phyloP scores from a whole-genome alignment of 2,888 invertebrate species.

The Oligia latruncula region DNA sequence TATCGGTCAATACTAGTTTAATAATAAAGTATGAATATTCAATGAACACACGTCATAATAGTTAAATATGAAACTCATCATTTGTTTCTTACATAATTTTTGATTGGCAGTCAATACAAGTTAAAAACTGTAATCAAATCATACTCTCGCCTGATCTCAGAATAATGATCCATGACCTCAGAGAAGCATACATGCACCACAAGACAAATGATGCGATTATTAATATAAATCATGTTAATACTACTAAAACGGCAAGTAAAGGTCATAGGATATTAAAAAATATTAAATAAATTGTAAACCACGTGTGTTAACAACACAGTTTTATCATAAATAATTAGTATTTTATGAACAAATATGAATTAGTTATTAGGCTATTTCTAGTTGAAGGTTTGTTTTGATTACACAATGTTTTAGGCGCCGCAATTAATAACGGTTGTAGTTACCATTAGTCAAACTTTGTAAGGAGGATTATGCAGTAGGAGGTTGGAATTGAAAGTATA shows the following conservation, averaged over 20 bases:
- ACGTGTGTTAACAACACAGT: slow-evolving; percentile 34
- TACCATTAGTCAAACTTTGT: background rate
- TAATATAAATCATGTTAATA: slow-evolving; percentile 51
- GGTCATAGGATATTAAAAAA: slow-evolving; percentile 36
- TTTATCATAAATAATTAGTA: slow-evolving; percentile 48
- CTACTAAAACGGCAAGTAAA: slow-evolving; percentile 14
- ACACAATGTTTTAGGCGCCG: slow-evolving; percentile 41
- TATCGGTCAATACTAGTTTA: background rate
- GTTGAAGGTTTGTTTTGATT: slow-evolving; percentile 52
- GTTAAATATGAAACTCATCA: background rate
- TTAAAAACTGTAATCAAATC: slow-evolving; percentile 15
- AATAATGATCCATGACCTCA: slow-evolving; percentile 39
- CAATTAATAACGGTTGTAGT: slow-evolving; percentile 20
- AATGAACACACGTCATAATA: background rate
- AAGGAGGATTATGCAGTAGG: background rate
- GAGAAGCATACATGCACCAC: background rate
- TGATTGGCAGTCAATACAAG: slow-evolving; percentile 4
- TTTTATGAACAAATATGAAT: slow-evolving; percentile 53
- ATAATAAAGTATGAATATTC: background rate
- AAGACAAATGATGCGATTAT: slow-evolving; percentile 44
- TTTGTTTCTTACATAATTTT: background rate
- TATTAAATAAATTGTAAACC: slow-evolving; percentile 41
- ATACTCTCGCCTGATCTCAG: slow-evolving; percentile 12
- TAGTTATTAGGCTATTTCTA: slow-evolving; percentile 43
- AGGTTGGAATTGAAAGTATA: background rate